A percentile compares a stretch with the other conserved stretches of the same genome.
phyloP scores from a whole-genome alignment of 37 sponge, comb jelly and placozoan genomes.

The Spongilla lacustris region DNA sequence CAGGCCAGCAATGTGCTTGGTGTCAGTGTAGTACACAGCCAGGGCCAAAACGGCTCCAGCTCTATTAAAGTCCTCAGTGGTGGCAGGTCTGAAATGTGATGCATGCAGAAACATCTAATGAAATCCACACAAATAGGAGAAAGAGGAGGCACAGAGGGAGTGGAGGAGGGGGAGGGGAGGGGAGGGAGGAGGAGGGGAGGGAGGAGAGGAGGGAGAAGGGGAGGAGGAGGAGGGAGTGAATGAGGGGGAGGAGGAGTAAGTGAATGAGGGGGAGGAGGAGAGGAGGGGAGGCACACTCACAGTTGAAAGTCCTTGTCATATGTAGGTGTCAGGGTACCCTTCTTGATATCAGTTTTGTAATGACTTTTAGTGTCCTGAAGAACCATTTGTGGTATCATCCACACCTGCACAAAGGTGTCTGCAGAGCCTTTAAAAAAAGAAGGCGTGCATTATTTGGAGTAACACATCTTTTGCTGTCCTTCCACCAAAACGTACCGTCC shows the following conservation, averaged over 20 bases:
- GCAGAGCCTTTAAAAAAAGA: background rate
- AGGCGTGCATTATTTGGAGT: background rate
- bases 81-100: background rate
- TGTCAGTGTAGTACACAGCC: background rate
- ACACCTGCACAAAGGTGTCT: background rate
- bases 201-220: too few species aligned
- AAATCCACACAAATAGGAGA: too few species aligned
- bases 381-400: background rate
- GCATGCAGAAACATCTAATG: background rate
- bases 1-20: background rate
- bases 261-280: background rate
- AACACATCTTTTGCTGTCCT: too few species aligned
- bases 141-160: too few species aligned
- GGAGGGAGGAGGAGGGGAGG: too few species aligned
- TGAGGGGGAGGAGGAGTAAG: too few species aligned
- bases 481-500: slow-evolving; percentile 33
- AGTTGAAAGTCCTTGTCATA: background rate
- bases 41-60: background rate
- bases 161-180: too few species aligned
- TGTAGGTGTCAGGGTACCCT: background rate
- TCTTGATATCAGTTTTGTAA: background rate
- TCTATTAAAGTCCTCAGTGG: background rate
- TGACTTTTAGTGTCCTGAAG: background rate
- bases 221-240: too few species aligned
- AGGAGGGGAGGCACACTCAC: background rate